Evolutionary conservation across 2,888 invertebrate species (phyloP).

Genomic region (Trachelus troglodyta): DNA sequence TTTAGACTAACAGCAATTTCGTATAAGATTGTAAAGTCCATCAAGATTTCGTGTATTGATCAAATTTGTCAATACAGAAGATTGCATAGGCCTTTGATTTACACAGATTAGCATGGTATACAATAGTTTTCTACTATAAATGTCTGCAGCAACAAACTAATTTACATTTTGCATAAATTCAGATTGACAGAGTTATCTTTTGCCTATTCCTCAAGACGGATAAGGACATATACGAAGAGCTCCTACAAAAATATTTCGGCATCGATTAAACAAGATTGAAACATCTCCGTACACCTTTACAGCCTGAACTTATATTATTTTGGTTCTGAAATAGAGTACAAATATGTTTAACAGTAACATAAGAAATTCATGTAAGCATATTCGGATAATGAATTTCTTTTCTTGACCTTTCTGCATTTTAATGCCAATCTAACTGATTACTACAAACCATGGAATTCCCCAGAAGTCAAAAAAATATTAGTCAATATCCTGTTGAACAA

Average conservation of each 20-base stretch:
- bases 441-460: too few relatives aligned
- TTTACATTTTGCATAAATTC: constrained; percentile 39
- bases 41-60: not conserved
- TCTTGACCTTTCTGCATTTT: too few relatives aligned
- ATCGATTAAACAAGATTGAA: constrained; percentile 52
- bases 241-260: constrained; percentile 81
- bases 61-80: not conserved
- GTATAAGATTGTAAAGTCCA: not conserved
- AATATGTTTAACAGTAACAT: not conserved
- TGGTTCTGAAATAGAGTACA: not conserved
- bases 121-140: not conserved
- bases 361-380: not conserved
- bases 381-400: not conserved
- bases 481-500: too few relatives aligned
- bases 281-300: not conserved
- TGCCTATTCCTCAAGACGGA: constrained; percentile 82
- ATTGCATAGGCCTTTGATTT: not conserved
- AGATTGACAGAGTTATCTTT: constrained; percentile 82
- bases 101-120: not conserved
- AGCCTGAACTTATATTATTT: not conserved
- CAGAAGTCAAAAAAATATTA: too few relatives aligned
- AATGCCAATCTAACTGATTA: too few relatives aligned
- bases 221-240: constrained; percentile 77
- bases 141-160: not conserved
- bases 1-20: not conserved